phyloP scores from a whole-genome alignment of 2,888 invertebrate genomes.

The Stratiomys singularior region DNA sequence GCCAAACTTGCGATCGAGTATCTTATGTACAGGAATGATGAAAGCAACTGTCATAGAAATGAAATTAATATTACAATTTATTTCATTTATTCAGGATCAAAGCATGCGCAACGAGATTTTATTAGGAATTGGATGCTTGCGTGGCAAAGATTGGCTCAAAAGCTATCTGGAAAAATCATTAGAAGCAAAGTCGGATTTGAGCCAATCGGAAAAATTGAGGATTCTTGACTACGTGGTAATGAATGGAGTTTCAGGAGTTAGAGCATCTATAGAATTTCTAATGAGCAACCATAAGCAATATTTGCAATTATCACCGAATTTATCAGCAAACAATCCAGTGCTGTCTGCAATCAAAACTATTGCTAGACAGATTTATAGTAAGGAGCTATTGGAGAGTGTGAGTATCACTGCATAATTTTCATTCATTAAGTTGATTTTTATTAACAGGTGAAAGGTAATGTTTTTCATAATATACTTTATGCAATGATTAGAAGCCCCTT shows the following conservation, averaged over 20 bases:
- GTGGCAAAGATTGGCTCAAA: constrained; percentile 67
- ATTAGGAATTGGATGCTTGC: constrained; percentile 73
- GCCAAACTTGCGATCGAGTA: constrained; percentile 59
- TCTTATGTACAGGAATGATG: constrained; percentile 63
- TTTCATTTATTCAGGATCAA: constrained; percentile 59
- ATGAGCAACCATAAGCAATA: constrained; percentile 61
- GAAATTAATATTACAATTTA: constrained; percentile 3
- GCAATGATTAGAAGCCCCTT: no score
- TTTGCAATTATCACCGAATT: constrained; percentile 40
- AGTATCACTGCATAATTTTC: no score
- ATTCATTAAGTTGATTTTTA: no score
- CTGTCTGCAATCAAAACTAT: not conserved
- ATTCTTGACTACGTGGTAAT: constrained; percentile 59
- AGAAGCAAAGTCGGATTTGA: constrained; percentile 53
- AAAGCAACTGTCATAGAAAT: constrained; percentile 50
- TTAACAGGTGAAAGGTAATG: no score
- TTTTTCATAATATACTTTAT: no score
- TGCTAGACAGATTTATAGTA: not conserved
- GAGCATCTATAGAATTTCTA: constrained; percentile 68
- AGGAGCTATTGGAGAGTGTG: no score
- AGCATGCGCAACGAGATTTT: constrained; percentile 72
- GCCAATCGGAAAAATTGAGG: constrained; percentile 58
- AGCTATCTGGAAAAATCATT: constrained; percentile 66
- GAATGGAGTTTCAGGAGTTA: constrained; percentile 64
- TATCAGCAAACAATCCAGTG: not conserved